Evolutionary conservation across 2,797 vertebrate genomes (phyloP).

Genomic region (Tauraco hartlaubi): DNA sequence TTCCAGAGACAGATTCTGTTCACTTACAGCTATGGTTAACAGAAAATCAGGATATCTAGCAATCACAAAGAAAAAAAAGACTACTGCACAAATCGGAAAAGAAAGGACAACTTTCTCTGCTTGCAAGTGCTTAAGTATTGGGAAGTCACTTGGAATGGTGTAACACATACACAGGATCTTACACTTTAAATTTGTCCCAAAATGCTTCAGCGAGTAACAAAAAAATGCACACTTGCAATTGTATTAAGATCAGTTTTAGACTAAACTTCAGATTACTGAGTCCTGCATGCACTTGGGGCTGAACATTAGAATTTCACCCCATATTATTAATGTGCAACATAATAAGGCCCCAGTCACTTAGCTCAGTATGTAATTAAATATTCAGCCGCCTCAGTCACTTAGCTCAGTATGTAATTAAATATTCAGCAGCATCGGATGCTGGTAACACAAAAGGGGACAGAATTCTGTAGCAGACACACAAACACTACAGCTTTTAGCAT

Average conservation of each 20-base stretch:
- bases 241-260: background rate
- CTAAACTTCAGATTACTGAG: background rate
- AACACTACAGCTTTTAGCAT: conserved; percentile 3
- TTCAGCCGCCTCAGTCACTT: background rate
- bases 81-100: background rate
- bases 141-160: background rate
- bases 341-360: background rate
- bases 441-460: background rate
- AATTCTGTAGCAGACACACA: background rate
- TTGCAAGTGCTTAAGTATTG: background rate
- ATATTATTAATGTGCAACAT: background rate
- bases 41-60: background rate
- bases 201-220: background rate
- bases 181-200: background rate
- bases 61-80: background rate
- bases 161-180: background rate
- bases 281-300: background rate
- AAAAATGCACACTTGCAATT: background rate
- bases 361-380: background rate
- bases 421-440: background rate
- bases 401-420: background rate
- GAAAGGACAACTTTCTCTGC: background rate
- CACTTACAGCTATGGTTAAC: background rate
- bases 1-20: background rate
- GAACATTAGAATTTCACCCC: background rate